Base-by-base conservation (phyloP, 2,888 invertebrate species). In the Spatulosminthurus flaviceps region DNA sequence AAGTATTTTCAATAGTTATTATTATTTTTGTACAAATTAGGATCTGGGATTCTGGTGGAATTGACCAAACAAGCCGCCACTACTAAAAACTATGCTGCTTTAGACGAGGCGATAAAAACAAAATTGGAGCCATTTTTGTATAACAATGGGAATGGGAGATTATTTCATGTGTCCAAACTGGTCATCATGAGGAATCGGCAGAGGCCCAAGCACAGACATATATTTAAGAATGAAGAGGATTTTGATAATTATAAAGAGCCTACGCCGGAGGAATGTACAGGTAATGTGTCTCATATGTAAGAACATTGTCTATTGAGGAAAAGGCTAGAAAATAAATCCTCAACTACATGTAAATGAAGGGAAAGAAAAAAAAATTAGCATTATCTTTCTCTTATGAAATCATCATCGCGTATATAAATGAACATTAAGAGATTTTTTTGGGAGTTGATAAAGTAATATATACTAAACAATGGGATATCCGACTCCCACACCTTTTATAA, bases 51-150 rank as follows among this genome's bases (percentile, higher is more conserved):
- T n/a, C 88, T 97, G 28, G 95, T 97, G 11, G 95, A 96, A 86
- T 92, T 96, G 90, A 95, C 95, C 94, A 95, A 96, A 87, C 90
- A 95, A 84, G 95, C 96, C 0, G 91, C 94, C 0, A 95, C 95
- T 87, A 95, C 93, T 84, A 96, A 96, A 87, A 95, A 95, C 87
- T 95, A 92, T 86, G 94, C 95, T 0, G 95, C 97, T 88, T 91
- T 97, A 81, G 97, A 97, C 88, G 94, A 96, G 87, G 94, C 95
- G 0, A 95, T 98, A 79, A 93, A 94, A 88, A 94, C 94, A 0
- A 95, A 95, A 87, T 95, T 97, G 19, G 94, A 94, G 86, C 95
- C 95, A 0, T 97, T 95, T 88, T 89, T 98, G 26, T 98, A 98
- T 88, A 96, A 97, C 87, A 94, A 93, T 87, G 98, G 98, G 1